Base-by-base conservation (phyloP, 2,888 invertebrate species). In the Drosophila ustulata region DNA sequence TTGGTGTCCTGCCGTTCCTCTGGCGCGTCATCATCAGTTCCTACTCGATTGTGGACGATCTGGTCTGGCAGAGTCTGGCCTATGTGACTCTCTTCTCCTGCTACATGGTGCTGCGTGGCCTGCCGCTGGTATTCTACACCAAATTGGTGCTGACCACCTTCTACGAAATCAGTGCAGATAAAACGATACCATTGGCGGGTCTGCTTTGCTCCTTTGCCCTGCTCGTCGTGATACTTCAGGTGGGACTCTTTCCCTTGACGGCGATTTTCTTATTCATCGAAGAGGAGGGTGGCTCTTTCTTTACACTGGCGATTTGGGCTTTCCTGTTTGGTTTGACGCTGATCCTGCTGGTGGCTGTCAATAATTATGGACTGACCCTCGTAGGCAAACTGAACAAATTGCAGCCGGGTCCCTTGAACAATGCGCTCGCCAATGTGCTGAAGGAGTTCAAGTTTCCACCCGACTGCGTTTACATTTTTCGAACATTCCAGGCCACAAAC, bases 11-110 rank as follows among this genome's bases (percentile, higher is more conserved):
- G 50, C 45, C 71, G 0, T 1, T 3, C 0, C 4, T 85, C 0
- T 85, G 85, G 85, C 25, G 34, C 4, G 0, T 55, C 1, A 41
- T 77, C 3, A 67, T 79, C 25, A 0, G 0, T 0, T 46, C 9
- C 30, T 85, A 89, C 18, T 23, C 50, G 11, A 63, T 69, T 3
- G 57, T 72, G 0, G 64, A 61, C 3, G 66, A 71, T 5, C 3
- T 57, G 1, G 57, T 47, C 1, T 85, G 89, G 89, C 71, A 73
- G 7, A 88, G 78, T 45, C 63, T 85, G 3, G 71, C 64, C 2
- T 85, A 62, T 41, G 75, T 74, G 46, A 28, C 41, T 0, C 1
- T 88, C 0, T 66, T 82, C 1, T 49, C 80, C 26, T 25, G 13
- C 1, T 85, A 89, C 5, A 37, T 85, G 55, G 61, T 75, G 0